These are phyloP conservation scores for Watsonalla binaria DNA, from an alignment of 2,888 invertebrate species.

Conservation along the genomic window DNA sequence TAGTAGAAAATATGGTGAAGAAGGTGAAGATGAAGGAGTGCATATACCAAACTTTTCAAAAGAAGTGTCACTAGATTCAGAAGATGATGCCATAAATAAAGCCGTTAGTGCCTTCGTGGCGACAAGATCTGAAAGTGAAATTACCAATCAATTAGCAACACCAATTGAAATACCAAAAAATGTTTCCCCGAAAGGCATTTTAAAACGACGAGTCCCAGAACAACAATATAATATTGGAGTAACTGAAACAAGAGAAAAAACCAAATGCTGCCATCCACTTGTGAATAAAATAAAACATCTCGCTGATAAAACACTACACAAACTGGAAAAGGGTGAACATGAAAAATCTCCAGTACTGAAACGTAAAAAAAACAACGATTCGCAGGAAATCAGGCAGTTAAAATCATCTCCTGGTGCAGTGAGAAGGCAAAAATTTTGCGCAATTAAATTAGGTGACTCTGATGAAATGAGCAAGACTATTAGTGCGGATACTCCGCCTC, in stretches of 20 bases:
- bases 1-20: constrained; percentile 68
- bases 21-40: constrained; percentile 66
- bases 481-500: constrained; percentile 60
- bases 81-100: constrained; percentile 59
- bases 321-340: constrained; percentile 64
- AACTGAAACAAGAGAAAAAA: constrained; percentile 70
- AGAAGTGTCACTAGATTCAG: constrained; percentile 66
- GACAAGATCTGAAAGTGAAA: constrained; percentile 55
- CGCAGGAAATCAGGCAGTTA: constrained; percentile 79
- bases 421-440: constrained; percentile 72
- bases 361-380: constrained; percentile 73
- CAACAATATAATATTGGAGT: constrained; percentile 57
- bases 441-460: constrained; percentile 70
- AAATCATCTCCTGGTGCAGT: constrained; percentile 81
- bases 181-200: constrained; percentile 73
- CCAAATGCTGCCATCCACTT: constrained; percentile 79
- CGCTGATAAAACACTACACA: constrained; percentile 80
- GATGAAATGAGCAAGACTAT: constrained; percentile 74
- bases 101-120: constrained; percentile 31
- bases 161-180: constrained; percentile 59
- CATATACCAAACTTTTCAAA: constrained; percentile 74
- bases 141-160: constrained; percentile 42
- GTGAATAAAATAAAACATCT: constrained; percentile 82
- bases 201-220: constrained; percentile 72
- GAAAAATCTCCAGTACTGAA: constrained; percentile 63